phyloP scores from a whole-genome alignment of 2,888 invertebrate species.

The Drosophila prolongata region DNA sequence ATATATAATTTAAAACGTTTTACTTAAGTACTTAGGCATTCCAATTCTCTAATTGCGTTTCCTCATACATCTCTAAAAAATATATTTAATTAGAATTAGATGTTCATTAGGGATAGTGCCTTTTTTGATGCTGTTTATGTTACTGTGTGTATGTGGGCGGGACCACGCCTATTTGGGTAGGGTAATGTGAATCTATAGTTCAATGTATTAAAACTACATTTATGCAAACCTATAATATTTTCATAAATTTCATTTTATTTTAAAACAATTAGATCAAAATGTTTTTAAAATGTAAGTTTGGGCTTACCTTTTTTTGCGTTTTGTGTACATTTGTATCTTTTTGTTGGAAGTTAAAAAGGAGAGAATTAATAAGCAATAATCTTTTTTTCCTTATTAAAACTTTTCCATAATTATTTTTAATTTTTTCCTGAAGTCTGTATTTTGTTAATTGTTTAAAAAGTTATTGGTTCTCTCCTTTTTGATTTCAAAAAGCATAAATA shows the following conservation, averaged over 20 bases:
- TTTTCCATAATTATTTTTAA: not conserved
- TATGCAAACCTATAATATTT: not conserved
- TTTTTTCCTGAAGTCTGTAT: not conserved
- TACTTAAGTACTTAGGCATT: conserved; percentile 35
- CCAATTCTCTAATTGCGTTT: conserved; percentile 25
- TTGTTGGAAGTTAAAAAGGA: conserved; percentile 1
- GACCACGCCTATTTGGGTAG: not conserved
- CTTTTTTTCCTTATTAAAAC: not conserved
- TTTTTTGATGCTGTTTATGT: conserved; percentile 15
- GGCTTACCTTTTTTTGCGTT: conserved; percentile 10
- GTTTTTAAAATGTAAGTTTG: not conserved
- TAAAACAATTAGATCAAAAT: not conserved
- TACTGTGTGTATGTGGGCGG: conserved; percentile 8
- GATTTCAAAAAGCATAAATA: not conserved
- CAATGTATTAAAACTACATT: conserved; percentile 6
- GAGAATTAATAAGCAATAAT: not conserved
- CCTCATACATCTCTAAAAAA: conserved; percentile 23
- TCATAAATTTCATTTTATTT: not conserved
- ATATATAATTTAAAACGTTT: conserved; percentile 18
- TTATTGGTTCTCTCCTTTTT: not conserved
- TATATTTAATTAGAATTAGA: conserved; percentile 18
- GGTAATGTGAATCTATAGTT: conserved; percentile 1
- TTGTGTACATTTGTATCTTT: not conserved
- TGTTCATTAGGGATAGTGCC: conserved; percentile 10
- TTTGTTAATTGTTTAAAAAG: not conserved